Evolutionary conservation across 2,113 vertebrate species (phyloP).

Genomic region (Myotis brandtii): DNA sequence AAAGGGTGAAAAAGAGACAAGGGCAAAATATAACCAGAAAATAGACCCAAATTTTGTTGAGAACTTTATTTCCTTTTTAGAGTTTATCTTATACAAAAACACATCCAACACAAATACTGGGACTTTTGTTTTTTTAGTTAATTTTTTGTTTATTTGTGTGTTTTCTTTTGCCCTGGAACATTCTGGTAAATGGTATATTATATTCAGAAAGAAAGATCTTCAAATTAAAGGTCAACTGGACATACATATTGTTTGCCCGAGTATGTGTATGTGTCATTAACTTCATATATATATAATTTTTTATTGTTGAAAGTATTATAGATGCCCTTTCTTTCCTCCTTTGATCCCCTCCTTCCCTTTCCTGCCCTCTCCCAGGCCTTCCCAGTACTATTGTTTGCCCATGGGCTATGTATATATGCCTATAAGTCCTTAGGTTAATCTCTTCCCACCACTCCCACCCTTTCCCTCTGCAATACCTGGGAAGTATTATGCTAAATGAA

Average conservation of each 20-base stretch:
- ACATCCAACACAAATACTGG: neutral
- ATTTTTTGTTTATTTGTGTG: neutral
- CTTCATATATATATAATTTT: too few relatives aligned
- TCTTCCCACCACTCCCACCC: too few relatives aligned
- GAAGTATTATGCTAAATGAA: too few relatives aligned
- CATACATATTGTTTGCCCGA: neutral
- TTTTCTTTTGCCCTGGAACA: neutral
- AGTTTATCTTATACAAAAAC: neutral
- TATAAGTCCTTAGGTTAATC: too few relatives aligned
- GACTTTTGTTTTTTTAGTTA: neutral
- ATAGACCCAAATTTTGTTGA: constrained; percentile 4
- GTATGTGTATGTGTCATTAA: neutral
- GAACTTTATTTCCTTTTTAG: neutral
- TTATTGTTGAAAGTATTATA: too few relatives aligned
- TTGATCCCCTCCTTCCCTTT: too few relatives aligned
- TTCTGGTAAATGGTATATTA: neutral
- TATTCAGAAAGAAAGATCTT: neutral
- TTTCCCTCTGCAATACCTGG: too few relatives aligned
- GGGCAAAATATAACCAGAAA: neutral
- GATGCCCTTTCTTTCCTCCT: too few relatives aligned
- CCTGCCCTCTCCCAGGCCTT: too few relatives aligned
- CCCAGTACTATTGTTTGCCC: too few relatives aligned
- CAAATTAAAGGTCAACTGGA: neutral
- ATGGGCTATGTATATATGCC: too few relatives aligned
- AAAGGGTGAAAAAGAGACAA: neutral